Conservation (phyloP, 2,888 invertebrate genomes). For the Nasonovia ribisnigri region DNA sequence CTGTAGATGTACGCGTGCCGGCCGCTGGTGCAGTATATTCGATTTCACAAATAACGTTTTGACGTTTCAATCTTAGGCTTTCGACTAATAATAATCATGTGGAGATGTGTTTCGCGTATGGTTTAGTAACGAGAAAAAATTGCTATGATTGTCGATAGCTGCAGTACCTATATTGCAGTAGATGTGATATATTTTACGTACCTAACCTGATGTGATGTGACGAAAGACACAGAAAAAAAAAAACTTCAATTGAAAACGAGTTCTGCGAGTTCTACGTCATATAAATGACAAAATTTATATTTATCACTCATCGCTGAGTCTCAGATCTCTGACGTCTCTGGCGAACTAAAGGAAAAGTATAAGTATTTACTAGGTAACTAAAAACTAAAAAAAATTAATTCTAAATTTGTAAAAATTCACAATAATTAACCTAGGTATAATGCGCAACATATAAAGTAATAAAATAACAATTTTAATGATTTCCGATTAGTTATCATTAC, state of each 20-base stretch:
- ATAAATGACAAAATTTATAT: no score
- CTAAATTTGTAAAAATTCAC: background rate
- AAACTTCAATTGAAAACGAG: background rate
- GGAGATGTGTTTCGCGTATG: background rate
- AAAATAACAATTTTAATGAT: background rate
- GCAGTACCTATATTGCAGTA: no score
- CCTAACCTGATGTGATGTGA: background rate
- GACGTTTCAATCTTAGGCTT: background rate
- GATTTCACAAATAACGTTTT: constrained; percentile 14
- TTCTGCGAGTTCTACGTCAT: no score
- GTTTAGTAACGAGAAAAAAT: background rate
- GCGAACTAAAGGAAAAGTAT: no score
- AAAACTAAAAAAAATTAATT: no score
- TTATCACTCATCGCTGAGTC: no score
- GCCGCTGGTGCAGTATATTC: background rate
- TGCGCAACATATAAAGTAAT: background rate
- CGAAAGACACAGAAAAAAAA: background rate
- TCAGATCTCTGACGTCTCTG: no score
- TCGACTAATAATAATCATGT: background rate
- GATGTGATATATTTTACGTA: no score
- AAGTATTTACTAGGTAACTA: no score
- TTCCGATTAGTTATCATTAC: background rate
- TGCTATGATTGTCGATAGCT: background rate
- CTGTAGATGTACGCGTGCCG: background rate
- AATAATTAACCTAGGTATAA: background rate